Evolutionary conservation across 2,797 vertebrate species (phyloP), one percentile per base, ranked within the genome.

Genomic region (Cephalopachus bancanus): DNA sequence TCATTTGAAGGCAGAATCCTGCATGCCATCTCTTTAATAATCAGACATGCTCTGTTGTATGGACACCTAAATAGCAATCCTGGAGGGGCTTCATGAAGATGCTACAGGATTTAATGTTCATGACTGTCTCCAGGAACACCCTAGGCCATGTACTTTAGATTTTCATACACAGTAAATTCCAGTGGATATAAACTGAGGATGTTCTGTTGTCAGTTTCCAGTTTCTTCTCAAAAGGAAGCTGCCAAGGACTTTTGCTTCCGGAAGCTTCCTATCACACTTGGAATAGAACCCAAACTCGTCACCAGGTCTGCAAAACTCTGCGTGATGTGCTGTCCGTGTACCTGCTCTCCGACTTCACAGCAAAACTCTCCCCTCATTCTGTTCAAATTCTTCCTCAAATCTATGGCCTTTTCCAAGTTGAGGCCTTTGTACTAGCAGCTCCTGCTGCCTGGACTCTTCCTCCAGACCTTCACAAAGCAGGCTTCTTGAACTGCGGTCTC

Each of bases 81-180:
- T 28, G 3, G n/a, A 49, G 8, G 12, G 11, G 10, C 3, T 37
- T n/a, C 44, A 6, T n/a, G 19, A 59, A 60, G 26, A 55, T 16
- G 15, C 1, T n/a, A 5, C 28, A 17, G 26, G 62, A 69, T 30
- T 30, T 19, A 0, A 14, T 76, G 53, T 44, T 17, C 7, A 2
- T 7, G 37, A 28, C 30, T 3, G 4, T 17, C 51, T 53, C 28
- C 71, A 72, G 30, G 20, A 62, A 5, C 19, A 15, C 44, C 1
- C 1, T 1, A 11, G 10, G 10, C 67, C 0, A 5, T 3, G 19
- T 5, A n/a, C 24, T 53, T 59, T 1, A 0, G 15, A 17, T 53
- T 76, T 80, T 28, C 11, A 0, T 60, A 15, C 19, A 19, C 2
- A 5, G 3, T 15, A 10, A 7, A 17, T 14, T 26, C 26, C 30